phyloP scores from a whole-genome alignment of 2,888 invertebrate species.

The Neoaliturus tenellus region DNA sequence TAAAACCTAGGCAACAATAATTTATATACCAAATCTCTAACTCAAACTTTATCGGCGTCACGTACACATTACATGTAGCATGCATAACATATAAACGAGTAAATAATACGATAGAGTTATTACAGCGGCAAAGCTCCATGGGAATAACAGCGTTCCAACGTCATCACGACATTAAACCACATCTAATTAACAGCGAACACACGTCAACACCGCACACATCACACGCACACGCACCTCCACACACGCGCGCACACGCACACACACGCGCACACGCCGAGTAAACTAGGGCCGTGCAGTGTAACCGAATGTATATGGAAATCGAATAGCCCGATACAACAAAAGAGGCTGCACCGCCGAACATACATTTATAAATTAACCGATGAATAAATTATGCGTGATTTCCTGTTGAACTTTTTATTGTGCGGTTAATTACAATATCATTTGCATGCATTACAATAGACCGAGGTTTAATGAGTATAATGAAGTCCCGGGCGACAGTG shows the following conservation, averaged over 20 bases:
- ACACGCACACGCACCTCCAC: background rate
- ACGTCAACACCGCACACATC: background rate
- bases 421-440: constrained; percentile 49
- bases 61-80: too few relatives aligned
- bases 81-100: background rate
- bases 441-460: constrained; percentile 50
- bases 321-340: constrained; percentile 14
- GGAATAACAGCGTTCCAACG: background rate
- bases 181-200: background rate
- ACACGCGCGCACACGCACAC: background rate
- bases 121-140: background rate
- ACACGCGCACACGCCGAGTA: background rate
- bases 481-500: constrained; percentile 27
- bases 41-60: too few relatives aligned
- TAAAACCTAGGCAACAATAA: too few relatives aligned
- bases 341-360: background rate
- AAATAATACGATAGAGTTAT: background rate
- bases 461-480: constrained; percentile 22
- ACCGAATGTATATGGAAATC: constrained; percentile 32
- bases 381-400: constrained; percentile 43
- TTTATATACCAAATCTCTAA: too few relatives aligned
- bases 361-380: constrained; percentile 41
- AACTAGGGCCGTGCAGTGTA: background rate
- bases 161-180: background rate
- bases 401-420: constrained; percentile 44